A percentile compares a stretch with the other conserved stretches of the same genome.
phyloP scores from a whole-genome alignment of 2,113 vertebrate species.

The Zonotrichia leucophrys region DNA sequence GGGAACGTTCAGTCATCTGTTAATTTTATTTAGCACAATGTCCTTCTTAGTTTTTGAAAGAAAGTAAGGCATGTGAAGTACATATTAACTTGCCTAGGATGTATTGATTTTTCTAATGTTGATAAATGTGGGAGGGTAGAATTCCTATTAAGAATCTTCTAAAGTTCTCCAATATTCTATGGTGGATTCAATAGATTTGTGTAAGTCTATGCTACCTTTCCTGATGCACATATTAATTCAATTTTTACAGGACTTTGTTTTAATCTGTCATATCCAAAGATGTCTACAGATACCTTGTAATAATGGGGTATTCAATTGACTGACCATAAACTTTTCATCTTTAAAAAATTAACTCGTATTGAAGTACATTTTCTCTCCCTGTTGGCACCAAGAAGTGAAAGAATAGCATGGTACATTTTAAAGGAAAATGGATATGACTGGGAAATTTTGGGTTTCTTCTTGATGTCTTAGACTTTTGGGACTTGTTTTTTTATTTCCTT shows the following conservation, averaged over 20 bases:
- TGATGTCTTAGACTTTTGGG: neutral
- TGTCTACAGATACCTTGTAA: neutral
- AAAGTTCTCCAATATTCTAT: neutral
- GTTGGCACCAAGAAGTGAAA: neutral
- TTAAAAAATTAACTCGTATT: neutral
- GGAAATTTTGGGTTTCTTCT: neutral
- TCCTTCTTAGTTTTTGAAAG: neutral
- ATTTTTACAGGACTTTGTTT: neutral
- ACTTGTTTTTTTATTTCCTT: neutral
- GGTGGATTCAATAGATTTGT: neutral
- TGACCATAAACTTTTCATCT: neutral
- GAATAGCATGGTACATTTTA: neutral
- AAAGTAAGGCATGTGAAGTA: neutral
- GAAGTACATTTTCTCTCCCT: neutral
- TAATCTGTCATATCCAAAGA: neutral
- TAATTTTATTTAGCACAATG: neutral
- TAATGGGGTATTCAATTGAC: neutral
- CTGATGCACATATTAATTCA: neutral
- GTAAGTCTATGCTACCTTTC: neutral
- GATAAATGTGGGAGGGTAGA: slow-evolving; percentile 12
- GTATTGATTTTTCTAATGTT: slow-evolving; percentile 20
- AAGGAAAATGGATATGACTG: neutral
- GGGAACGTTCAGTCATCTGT: neutral
- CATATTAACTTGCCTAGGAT: neutral
- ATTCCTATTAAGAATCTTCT: neutral